These are phyloP conservation scores for Globicephala melas DNA, from an alignment of 2,113 vertebrate genomes.

Conservation along the genomic window DNA sequence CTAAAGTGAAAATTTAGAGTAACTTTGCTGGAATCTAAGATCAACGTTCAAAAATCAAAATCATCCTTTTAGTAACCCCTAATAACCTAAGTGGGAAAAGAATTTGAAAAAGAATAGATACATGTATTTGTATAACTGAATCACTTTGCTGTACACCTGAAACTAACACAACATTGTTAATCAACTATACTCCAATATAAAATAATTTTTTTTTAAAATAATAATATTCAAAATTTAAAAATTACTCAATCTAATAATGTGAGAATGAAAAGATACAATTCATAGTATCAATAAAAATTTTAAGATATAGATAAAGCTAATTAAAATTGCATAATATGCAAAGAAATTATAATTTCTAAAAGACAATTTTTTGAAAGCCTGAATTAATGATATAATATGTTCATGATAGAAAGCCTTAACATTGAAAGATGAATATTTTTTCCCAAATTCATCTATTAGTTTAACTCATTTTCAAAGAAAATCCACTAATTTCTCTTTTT, in stretches of 20 bases:
- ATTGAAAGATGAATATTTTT: neutral
- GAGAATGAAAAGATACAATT: neutral
- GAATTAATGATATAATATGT: neutral
- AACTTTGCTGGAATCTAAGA: neutral
- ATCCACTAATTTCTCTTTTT: neutral
- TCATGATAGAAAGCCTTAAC: neutral
- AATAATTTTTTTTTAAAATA: too few relatives aligned
- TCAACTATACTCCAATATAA: too few relatives aligned
- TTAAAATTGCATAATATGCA: neutral
- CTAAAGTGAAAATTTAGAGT: neutral
- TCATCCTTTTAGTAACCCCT: neutral
- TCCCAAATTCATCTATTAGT: neutral
- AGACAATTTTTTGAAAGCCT: neutral
- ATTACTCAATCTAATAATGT: neutral
- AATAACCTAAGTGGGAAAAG: too few relatives aligned
- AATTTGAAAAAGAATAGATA: too few relatives aligned
- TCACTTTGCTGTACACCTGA: too few relatives aligned
- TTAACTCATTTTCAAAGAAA: slow-evolving; percentile 23
- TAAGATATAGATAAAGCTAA: neutral
- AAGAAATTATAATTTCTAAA: neutral
- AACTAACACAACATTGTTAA: too few relatives aligned
- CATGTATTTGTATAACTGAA: too few relatives aligned
- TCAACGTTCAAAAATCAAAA: neutral
- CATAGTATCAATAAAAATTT: neutral
- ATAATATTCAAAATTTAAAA: too few relatives aligned